Base-by-base conservation (phyloP, 2,888 invertebrate species). In the Octonoba sinensis region DNA sequence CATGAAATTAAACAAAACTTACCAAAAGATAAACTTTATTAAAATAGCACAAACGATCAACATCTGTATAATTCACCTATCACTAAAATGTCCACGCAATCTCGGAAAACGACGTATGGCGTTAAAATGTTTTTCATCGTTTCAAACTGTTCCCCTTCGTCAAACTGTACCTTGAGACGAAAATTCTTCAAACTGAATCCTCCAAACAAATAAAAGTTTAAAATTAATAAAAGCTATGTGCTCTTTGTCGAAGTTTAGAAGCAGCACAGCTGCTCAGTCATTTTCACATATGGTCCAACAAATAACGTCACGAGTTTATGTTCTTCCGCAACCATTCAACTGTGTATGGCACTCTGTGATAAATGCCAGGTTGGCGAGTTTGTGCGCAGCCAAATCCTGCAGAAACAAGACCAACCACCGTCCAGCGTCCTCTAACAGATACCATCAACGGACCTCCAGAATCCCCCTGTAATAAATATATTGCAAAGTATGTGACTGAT, bases 381-480 rank as follows among this genome's bases (percentile, higher is more conserved):
- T 94, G 93, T 0, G 94, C 95, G 87, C 95, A 95, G 64, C 95
- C 95, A 87, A 95, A 95, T 8, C 95, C 95, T 0, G 95, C 95
- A 36, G 94, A 94, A 0, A 94, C 95, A 84, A 95, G 94, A 16
- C 95, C 95, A 6, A 92, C 93, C 15, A 95, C 89, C 76, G 93
- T 93, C 91, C 93, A 95, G 3, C 93, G 90, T 0, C 93, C 94
- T 51, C 88, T 87, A 85, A 93, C 92, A 67, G 92, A 89, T 0
- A 94, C 91, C 85, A 94, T 87, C 27, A 88, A 89, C 0, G 95
- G 95, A 0, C 95, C 95, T 0, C 95, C 95, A 0, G 94, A 94
- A 87, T 94, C 95, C 15, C 95, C 93, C 89, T 93, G 88, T 8
- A 84, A 73, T 18, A 22, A 59, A 62, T 57, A 76, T 76, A 62